Evolutionary conservation across 1,140 invertebrate species (phyloP).

Genomic region (Babylonia areolata): DNA sequence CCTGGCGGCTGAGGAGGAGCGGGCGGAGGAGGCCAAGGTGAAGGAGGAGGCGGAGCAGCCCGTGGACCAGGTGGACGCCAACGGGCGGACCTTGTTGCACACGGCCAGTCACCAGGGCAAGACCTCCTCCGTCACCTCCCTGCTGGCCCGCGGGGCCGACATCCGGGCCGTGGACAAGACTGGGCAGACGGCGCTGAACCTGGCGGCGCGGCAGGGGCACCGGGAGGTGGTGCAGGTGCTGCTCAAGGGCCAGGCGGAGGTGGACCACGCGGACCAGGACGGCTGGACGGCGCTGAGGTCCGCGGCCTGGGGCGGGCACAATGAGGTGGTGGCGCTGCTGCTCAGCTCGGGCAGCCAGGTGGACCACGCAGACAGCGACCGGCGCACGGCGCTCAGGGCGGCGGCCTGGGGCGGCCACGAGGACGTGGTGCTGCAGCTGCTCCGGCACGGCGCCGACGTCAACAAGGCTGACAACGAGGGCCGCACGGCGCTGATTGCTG

Average conservation of each 20-base stretch:
- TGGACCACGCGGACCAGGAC: conserved; percentile 75
- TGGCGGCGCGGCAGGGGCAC: conserved; percentile 82
- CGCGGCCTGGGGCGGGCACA: conserved; percentile 94
- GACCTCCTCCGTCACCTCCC: conserved; percentile 85
- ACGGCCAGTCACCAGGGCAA: conserved; percentile 86
- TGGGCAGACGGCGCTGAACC: conserved; percentile 86
- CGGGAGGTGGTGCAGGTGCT: conserved; percentile 74
- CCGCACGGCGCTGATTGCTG: conserved; percentile 80
- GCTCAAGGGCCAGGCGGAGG: conserved; percentile 67
- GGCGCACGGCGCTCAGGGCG: conserved; percentile 90
- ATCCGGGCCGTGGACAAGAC: conserved; percentile 91
- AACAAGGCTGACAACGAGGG: conserved; percentile 88
- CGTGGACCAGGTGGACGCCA: conserved; percentile 70
- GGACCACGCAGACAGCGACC: conserved; percentile 89
- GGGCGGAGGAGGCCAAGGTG: conserved; percentile 38
- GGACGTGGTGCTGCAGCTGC: conserved; percentile 90
- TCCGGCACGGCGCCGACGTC: conserved; percentile 90
- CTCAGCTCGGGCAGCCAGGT: conserved; percentile 87
- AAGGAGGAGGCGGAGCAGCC: conserved; percentile 58
- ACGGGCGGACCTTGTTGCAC: conserved; percentile 84
- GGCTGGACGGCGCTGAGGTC: conserved; percentile 78
- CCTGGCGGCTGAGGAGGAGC: conserved; percentile 52
- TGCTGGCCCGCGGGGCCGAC: conserved; percentile 86
- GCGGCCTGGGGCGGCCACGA: conserved; percentile 94
- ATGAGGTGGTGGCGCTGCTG: conserved; percentile 82